Percentiles rank a stretch among this genome's conserved stretches.
Conservation (phyloP, 1,140 invertebrate species). For the Achroia grisella region DNA sequence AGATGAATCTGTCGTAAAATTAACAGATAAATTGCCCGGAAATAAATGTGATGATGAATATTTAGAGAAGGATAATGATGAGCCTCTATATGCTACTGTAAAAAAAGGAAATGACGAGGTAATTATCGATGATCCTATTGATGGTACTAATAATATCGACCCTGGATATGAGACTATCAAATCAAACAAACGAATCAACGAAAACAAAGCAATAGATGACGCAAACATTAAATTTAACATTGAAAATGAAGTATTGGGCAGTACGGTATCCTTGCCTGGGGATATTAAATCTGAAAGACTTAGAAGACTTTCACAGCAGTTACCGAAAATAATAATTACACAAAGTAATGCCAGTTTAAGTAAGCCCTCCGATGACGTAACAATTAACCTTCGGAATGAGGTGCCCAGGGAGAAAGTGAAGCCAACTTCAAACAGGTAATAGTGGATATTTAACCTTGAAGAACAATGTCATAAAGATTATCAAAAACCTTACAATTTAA, state of each 20-base stretch:
- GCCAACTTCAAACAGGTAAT: not conserved
- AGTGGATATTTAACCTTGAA: not conserved
- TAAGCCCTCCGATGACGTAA: not conserved
- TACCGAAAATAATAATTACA: slow-evolving; percentile 62
- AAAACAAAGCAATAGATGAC: slow-evolving; percentile 8
- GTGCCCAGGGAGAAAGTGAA: slow-evolving; percentile 8
- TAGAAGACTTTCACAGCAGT: slow-evolving; percentile 44
- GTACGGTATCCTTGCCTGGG: slow-evolving; percentile 20
- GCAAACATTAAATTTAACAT: slow-evolving; percentile 25
- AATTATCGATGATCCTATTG: too few relatives aligned
- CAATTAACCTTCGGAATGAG: slow-evolving; percentile 1
- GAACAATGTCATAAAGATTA: too few relatives aligned
- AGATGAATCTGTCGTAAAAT: slow-evolving; percentile 4
- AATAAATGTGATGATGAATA: slow-evolving; percentile 1
- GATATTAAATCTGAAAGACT: slow-evolving; percentile 45
- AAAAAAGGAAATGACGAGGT: too few relatives aligned
- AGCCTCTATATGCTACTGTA: too few relatives aligned
- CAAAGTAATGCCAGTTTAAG: slow-evolving; percentile 50
- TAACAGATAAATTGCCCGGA: not conserved
- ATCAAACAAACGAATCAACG: not conserved
- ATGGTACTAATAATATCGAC: not conserved
- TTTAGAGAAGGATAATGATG: too few relatives aligned
- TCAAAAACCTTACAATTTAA: too few relatives aligned
- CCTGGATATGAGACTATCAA: not conserved
- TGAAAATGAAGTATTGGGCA: slow-evolving; percentile 37